Conservation (phyloP, 2,888 invertebrate species). For the Nomada fucata region DNA sequence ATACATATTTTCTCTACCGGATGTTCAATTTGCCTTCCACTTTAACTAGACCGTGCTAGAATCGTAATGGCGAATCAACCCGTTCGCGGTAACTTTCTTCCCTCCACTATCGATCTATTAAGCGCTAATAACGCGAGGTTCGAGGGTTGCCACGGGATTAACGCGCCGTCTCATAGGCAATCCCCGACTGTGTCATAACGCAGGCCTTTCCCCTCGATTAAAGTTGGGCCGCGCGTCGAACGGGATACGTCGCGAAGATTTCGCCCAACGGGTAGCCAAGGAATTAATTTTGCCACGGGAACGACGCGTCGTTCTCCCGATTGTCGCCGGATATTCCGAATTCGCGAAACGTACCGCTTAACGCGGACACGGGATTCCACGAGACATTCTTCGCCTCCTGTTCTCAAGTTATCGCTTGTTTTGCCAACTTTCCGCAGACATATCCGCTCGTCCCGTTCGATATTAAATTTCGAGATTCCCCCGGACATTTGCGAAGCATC, state of each 20-base stretch:
- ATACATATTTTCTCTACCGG: constrained; percentile 1
- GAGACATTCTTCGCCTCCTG: not conserved
- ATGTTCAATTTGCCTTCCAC: not conserved
- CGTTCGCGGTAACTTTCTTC: not conserved
- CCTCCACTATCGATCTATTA: constrained; percentile 15
- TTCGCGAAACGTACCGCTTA: not conserved
- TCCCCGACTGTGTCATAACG: too few relatives aligned
- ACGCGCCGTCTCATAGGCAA: not conserved
- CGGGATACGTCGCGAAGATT: not conserved
- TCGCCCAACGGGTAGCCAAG: not conserved
- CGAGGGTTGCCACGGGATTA: not conserved
- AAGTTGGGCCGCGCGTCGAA: not conserved
- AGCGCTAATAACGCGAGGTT: constrained; percentile 13
- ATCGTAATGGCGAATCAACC: constrained; percentile 21
- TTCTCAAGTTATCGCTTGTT: constrained; percentile 9
- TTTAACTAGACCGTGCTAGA: not conserved
- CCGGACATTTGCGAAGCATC: too few relatives aligned
- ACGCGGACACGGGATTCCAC: not conserved
- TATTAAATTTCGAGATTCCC: constrained; percentile 4
- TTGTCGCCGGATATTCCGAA: not conserved
- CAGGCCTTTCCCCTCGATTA: not conserved
- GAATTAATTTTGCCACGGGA: constrained; percentile 9
- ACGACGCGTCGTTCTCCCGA: not conserved
- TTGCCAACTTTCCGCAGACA: constrained; percentile 21
- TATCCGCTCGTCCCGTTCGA: not conserved